These are phyloP conservation scores for Rhinopithecus roxellana DNA, from an alignment of 2,113 vertebrate genomes.

Conservation along the genomic window DNA sequence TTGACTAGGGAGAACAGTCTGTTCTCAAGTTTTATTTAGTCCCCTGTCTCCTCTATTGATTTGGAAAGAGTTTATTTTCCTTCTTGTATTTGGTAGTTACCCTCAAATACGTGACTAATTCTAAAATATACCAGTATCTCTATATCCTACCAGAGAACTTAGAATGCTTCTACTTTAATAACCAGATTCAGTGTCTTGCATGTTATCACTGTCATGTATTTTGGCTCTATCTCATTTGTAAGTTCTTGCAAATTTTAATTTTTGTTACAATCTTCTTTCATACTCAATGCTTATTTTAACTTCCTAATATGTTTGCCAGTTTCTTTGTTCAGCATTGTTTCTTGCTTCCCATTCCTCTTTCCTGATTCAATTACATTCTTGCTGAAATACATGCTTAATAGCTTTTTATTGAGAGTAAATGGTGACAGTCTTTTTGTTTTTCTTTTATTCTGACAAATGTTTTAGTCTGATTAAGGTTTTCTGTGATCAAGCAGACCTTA, in stretches of 20 bases:
- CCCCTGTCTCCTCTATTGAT: neutral
- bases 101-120: neutral
- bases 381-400: neutral
- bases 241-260: neutral
- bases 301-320: neutral
- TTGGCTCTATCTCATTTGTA: slow-evolving; percentile 31
- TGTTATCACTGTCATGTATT: neutral
- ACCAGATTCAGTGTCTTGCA: neutral
- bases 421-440: neutral
- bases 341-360: neutral
- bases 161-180: neutral
- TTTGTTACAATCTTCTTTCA: neutral
- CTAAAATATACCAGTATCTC: neutral
- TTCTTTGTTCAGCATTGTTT: neutral
- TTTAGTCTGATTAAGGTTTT: no score
- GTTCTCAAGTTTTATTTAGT: neutral
- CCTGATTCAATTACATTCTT: slow-evolving; percentile 9
- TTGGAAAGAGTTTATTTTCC: neutral
- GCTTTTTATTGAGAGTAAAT: neutral
- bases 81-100: neutral
- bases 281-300: neutral
- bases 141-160: neutral
- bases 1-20: neutral
- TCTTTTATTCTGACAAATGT: neutral
- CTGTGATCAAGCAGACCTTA: neutral